Base-by-base conservation (phyloP, 2,797 vertebrate genomes). In the Petrocephalus sullivani region DNA sequence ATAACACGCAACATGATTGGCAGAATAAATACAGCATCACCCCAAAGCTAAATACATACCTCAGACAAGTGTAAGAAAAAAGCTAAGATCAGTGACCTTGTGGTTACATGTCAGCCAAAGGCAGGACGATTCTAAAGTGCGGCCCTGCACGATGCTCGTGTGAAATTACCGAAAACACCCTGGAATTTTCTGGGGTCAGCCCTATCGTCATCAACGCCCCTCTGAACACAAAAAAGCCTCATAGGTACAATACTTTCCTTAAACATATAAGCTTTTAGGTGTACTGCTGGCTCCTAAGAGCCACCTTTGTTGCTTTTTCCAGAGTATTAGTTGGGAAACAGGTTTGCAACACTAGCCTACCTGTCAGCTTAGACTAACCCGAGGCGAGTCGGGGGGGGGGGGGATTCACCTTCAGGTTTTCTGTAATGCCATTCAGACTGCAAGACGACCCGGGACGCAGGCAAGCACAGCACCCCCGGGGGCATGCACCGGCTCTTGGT, bases 341-440 rank as follows among this genome's bases (percentile, higher is more conserved):
- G 87, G 87, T 88, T 61, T 88, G 87, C 87, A 61, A 60, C 12
- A n/a, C 75, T 83, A 83, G 53, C 41, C 87, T 60, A 4, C 87
- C 1, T 37, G 54, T 61, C n/a, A 10, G 28, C 37, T 37, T 9
- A 87, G 54, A n/a, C 23, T 10, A n/a, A 82, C 53, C 41, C 56
- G 23, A 10, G 8, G 54, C 4, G 16, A 33, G 33, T 10, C 9
- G 53, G 2, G 28, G 54, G 21, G 28, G 54, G 21, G 53, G 23
- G 7, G 23, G 19, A 41, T 88, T 49, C 56, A 54, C 21, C 37
- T n/a, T n/a, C 75, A 49, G 0, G 46, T 51, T 12, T n/a, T n/a
- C 33, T 51, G 46, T 46, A 46, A 21, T 51, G 78, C 3, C 78
- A 82, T 49, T 46, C 16, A 49, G 16, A 81, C 16, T n/a, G 19